Evolutionary conservation across 2,888 invertebrate species (phyloP).

Genomic region (Diarsia mendica): DNA sequence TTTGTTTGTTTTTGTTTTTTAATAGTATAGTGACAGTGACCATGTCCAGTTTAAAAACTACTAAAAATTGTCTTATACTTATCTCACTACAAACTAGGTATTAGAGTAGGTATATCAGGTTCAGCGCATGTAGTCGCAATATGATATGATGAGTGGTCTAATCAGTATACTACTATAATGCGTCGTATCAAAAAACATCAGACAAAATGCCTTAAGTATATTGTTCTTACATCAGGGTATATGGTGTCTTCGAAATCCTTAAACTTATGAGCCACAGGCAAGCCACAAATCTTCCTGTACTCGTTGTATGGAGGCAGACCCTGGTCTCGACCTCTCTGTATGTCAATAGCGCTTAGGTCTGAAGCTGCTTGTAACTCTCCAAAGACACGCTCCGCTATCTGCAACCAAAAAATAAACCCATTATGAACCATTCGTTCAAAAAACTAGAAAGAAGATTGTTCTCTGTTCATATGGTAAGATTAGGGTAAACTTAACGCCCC

Average conservation of each 20-base stretch:
- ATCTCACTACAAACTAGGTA: too few relatives aligned
- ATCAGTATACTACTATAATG: too few relatives aligned
- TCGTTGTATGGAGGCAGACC: slow-evolving; percentile 96
- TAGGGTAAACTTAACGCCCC: neutral
- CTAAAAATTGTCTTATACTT: too few relatives aligned
- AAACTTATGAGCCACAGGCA: slow-evolving; percentile 92
- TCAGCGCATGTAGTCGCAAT: too few relatives aligned
- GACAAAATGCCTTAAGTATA: neutral
- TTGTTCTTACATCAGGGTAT: slow-evolving; percentile 67
- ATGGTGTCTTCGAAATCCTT: slow-evolving; percentile 94
- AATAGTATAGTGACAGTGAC: too few relatives aligned
- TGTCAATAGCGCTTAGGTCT: slow-evolving; percentile 74
- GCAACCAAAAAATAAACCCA: neutral
- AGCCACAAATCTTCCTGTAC: slow-evolving; percentile 94
- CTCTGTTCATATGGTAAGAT: neutral
- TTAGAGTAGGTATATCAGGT: too few relatives aligned
- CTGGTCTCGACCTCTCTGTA: slow-evolving; percentile 92
- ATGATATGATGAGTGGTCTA: too few relatives aligned
- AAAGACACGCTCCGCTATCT: slow-evolving; percentile 71
- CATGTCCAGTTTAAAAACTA: too few relatives aligned
- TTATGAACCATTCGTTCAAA: neutral
- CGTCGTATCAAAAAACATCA: neutral
- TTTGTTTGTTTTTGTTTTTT: too few relatives aligned
- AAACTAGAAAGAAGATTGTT: neutral
- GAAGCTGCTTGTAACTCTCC: slow-evolving; percentile 67